These are phyloP conservation scores for Xenus cinereus DNA, from an alignment of 2,113 vertebrate species.

Conservation along the genomic window DNA sequence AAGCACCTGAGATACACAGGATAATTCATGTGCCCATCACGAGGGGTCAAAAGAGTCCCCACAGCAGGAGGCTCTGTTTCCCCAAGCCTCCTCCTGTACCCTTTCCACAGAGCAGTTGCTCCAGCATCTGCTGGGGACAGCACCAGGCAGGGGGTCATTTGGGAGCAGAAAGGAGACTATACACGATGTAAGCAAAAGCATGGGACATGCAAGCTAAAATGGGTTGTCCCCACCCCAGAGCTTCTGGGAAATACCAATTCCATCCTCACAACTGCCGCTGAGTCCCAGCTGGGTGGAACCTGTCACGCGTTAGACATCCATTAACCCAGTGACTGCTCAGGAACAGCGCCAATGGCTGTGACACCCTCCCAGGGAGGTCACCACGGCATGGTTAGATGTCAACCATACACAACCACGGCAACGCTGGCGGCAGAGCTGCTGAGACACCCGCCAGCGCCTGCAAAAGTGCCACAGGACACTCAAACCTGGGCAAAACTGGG, in stretches of 20 bases:
- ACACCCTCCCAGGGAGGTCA: not conserved
- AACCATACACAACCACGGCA: accelerated
- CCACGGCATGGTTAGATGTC: accelerated
- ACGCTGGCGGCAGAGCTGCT: accelerated
- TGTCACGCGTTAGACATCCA: accelerated
- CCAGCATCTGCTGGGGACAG: not conserved
- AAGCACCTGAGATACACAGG: not conserved
- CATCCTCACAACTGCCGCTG: accelerated
- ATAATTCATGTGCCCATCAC: not conserved
- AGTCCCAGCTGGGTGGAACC: accelerated
- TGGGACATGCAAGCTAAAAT: accelerated
- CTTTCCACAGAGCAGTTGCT: not conserved
- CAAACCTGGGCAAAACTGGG: not conserved
- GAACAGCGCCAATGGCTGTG: accelerated
- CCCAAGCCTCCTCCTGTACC: not conserved
- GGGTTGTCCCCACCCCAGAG: not conserved
- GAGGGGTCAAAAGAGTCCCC: not conserved
- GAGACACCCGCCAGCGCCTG: not conserved
- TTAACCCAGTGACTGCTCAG: not conserved
- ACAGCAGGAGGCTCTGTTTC: accelerated
- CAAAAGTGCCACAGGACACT: not conserved
- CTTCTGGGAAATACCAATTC: not conserved
- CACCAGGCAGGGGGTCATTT: not conserved
- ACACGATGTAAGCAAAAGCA: not conserved
- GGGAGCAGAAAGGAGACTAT: not conserved